phyloP scores from a whole-genome alignment of 1,140 invertebrate species.

The Adoxophyes honmai region DNA sequence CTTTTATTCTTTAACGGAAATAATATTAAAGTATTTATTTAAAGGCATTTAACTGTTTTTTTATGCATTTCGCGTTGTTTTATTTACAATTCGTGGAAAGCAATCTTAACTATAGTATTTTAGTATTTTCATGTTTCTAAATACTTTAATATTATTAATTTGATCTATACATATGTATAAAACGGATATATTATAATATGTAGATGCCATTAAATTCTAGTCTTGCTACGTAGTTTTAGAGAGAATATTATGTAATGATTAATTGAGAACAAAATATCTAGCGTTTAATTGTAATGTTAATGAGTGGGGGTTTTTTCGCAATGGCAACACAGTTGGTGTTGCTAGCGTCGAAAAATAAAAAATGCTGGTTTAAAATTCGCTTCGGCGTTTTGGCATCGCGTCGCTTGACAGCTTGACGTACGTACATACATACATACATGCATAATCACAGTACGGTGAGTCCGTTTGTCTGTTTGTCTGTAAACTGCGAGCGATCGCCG shows the following conservation, averaged over 20 bases:
- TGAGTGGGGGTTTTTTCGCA: background rate
- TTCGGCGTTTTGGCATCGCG: background rate
- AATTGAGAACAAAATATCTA: slow-evolving; percentile 36
- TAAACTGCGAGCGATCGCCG: background rate
- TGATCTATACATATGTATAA: slow-evolving; percentile 16
- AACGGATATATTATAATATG: slow-evolving; percentile 18
- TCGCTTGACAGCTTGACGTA: background rate
- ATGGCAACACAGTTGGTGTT: background rate
- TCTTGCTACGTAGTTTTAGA: slow-evolving; percentile 57
- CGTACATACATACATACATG: no score
- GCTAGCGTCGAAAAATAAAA: background rate
- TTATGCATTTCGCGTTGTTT: background rate
- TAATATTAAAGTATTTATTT: slow-evolving; percentile 14
- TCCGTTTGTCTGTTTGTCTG: background rate
- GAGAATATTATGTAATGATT: slow-evolving; percentile 47
- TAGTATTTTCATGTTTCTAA: background rate
- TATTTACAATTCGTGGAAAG: background rate
- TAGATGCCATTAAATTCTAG: slow-evolving; percentile 67
- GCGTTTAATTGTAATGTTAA: slow-evolving; percentile 44
- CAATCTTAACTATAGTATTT: no score
- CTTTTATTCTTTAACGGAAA: slow-evolving; percentile 8
- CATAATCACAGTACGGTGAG: background rate
- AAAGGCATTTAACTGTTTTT: background rate
- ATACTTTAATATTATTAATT: slow-evolving; percentile 15
- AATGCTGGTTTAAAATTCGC: background rate